These are phyloP conservation scores for Oreochromis aureus DNA, from an alignment of 2,113 vertebrate genomes.

Conservation along the genomic window DNA sequence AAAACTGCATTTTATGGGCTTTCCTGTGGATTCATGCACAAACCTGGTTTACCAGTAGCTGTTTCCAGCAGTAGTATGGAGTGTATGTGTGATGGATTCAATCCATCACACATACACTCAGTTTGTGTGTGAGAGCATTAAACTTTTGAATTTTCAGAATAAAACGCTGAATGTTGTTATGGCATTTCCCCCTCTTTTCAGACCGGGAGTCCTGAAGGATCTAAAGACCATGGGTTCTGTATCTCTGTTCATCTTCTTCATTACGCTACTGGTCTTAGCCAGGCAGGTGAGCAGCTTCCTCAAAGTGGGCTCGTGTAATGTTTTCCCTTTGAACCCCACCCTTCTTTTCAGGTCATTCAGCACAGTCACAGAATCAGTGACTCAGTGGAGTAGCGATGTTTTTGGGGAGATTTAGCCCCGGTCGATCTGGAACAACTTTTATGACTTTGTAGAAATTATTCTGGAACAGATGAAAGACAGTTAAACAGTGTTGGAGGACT, in stretches of 20 bases:
- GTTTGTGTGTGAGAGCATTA: neutral
- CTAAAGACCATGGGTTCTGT: conserved; percentile 96
- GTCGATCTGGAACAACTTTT: neutral
- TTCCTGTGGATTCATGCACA: neutral
- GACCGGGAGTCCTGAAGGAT: conserved; percentile 94
- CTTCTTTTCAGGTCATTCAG: neutral
- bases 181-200: conserved; percentile 28
- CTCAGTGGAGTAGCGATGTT: neutral
- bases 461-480: neutral
- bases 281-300: conserved; percentile 83
- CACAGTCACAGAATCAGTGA: neutral
- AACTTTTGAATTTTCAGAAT: neutral
- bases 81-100: neutral
- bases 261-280: conserved; percentile 91
- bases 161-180: neutral
- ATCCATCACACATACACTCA: neutral
- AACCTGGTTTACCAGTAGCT: neutral
- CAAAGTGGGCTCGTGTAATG: neutral
- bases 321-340: neutral
- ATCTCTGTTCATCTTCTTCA: conserved; percentile 93
- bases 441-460: neutral
- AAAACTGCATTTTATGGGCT: neutral
- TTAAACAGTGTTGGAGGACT: neutral
- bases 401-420: neutral
- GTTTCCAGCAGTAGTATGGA: neutral